Evolutionary conservation across 2,113 vertebrate species (phyloP).

Genomic region (Microcebus tavaratra): DNA sequence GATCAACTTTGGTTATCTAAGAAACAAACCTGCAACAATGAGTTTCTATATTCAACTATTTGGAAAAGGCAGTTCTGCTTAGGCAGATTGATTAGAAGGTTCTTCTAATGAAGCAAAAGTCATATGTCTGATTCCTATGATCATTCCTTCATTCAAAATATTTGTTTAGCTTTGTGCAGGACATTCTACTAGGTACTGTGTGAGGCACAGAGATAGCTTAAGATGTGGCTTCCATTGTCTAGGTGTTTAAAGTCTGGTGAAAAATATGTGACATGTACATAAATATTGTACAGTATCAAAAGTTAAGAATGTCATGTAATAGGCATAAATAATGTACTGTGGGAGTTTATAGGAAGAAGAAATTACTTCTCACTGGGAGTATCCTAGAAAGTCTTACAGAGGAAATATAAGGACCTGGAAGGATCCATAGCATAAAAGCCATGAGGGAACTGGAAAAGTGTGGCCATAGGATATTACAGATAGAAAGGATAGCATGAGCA

Average conservation of each 20-base stretch:
- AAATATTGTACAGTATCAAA: not conserved
- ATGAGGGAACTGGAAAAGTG: not conserved
- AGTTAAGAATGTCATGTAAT: not conserved
- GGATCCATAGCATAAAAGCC: not conserved
- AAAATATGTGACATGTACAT: not conserved
- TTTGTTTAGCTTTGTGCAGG: not conserved
- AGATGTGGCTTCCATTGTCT: not conserved
- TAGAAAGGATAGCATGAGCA: not conserved
- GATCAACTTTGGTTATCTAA: not conserved
- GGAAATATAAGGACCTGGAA: not conserved
- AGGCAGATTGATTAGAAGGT: not conserved
- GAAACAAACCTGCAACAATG: not conserved
- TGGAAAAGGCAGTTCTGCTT: not conserved
- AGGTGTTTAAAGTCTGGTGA: not conserved
- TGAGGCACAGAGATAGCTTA: not conserved
- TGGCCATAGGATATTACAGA: not conserved
- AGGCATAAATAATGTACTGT: not conserved
- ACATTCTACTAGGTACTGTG: not conserved
- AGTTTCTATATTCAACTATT: not conserved
- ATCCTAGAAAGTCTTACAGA: not conserved
- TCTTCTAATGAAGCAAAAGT: slow-evolving; percentile 7
- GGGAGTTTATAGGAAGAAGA: not conserved
- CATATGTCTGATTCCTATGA: not conserved
- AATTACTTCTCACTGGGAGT: not conserved
- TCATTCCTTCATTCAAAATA: not conserved